Evolutionary conservation across 2,113 vertebrate genomes (phyloP).

Genomic region (Aspidoscelis tigris): DNA sequence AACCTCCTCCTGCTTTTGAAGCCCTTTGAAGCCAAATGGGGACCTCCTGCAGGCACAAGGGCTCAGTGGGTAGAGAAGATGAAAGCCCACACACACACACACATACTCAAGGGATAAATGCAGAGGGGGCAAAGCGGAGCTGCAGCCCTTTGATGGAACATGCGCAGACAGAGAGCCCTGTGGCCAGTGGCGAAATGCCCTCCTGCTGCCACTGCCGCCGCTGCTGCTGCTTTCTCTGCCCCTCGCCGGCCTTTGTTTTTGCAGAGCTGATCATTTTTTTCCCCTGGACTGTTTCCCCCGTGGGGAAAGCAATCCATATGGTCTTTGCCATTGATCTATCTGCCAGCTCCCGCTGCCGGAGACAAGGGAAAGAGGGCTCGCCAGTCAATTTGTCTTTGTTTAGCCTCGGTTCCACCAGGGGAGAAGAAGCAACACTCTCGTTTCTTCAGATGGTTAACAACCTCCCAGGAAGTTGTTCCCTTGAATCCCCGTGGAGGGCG

Average conservation of each 20-base stretch:
- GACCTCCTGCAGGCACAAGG: not conserved
- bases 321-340: constrained; percentile 14
- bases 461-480: not conserved
- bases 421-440: not conserved
- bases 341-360: not conserved
- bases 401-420: not conserved
- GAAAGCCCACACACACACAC: not conserved
- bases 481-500: not conserved
- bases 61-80: not conserved
- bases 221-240: not conserved
- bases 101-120: not conserved
- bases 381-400: not conserved
- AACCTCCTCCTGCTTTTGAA: too few relatives aligned
- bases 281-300: not conserved
- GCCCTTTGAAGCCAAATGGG: too few relatives aligned
- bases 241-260: not conserved
- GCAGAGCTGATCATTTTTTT: not conserved
- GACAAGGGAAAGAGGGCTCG: not conserved
- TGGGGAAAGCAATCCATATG: constrained; percentile 12
- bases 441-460: not conserved
- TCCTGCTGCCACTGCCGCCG: too few relatives aligned
- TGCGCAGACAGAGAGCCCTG: not conserved
- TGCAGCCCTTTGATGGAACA: not conserved
- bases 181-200: not conserved
- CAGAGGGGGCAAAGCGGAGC: too few relatives aligned